Percentiles rank a stretch among this genome's conserved stretches.
phyloP scores from a whole-genome alignment of 2,113 vertebrate species.

The Cisticola juncidis region DNA sequence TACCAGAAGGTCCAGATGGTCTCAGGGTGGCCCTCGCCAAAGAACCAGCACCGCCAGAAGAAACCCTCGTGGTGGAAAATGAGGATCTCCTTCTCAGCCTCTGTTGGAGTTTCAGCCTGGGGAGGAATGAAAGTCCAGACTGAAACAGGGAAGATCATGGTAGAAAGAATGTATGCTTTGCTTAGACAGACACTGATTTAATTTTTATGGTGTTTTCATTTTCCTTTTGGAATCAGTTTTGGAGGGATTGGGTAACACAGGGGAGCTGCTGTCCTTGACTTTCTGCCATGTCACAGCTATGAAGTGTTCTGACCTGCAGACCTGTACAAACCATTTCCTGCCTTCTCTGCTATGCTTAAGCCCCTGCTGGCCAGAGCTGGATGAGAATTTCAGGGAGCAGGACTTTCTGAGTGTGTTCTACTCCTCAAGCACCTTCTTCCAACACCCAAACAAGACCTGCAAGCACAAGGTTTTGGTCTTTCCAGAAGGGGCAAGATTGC shows the following conservation, averaged over 20 bases:
- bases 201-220: not conserved
- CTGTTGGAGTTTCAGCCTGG: not conserved
- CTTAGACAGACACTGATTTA: not conserved
- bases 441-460: not conserved
- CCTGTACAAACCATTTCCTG: not conserved
- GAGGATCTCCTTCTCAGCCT: slow-evolving; percentile 12
- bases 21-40: slow-evolving; percentile 70
- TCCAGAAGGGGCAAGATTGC: not conserved
- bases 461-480: not conserved
- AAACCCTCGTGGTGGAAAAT: slow-evolving; percentile 87
- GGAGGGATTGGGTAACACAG: not conserved
- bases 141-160: not conserved
- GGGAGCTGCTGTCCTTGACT: not conserved
- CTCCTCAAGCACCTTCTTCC: not conserved
- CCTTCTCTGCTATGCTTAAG: not conserved
- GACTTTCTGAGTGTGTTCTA: not conserved
- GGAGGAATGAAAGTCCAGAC: not conserved
- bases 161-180: not conserved
- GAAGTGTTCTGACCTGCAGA: not conserved
- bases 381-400: not conserved
- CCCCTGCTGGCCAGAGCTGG: not conserved
- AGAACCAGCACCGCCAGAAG: slow-evolving; percentile 86
- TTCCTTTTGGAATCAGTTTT: not conserved
- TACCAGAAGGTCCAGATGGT: slow-evolving; percentile 83
- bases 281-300: not conserved